A percentile compares a stretch with the other conserved stretches of the same genome.
These are phyloP conservation scores for Manis pentadactyla DNA, from an alignment of 2,797 vertebrate species.

Conservation along the genomic window DNA sequence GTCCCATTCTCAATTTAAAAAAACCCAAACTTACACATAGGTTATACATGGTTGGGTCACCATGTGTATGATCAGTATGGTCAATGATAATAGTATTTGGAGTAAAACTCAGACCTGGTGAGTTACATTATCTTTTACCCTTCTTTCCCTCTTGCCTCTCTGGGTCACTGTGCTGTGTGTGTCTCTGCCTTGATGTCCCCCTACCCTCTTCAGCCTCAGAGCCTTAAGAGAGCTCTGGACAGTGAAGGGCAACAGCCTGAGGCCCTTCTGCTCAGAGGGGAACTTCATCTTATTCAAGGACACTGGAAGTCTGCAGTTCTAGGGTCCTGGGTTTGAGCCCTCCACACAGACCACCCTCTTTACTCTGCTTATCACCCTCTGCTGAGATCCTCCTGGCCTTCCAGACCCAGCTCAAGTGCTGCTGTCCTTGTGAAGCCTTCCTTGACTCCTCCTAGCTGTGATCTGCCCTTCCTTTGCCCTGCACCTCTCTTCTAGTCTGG, in stretches of 20 bases:
- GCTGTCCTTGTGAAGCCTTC: neutral
- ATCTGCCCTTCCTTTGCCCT: neutral
- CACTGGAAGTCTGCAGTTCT: neutral
- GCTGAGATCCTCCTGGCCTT: neutral
- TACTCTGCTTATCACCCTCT: neutral
- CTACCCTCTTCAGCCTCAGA: neutral
- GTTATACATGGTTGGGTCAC: neutral
- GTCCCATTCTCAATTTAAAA: neutral
- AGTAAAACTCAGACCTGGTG: neutral
- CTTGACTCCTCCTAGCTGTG: neutral
- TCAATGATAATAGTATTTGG: constrained; percentile 1
- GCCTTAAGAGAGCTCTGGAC: neutral
- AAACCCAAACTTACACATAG: neutral
- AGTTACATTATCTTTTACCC: neutral
- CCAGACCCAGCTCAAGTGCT: neutral
- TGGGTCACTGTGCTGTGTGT: neutral
- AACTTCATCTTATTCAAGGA: neutral
- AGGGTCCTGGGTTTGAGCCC: neutral
- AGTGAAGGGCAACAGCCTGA: neutral
- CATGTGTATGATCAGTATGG: neutral
- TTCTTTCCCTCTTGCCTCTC: neutral
- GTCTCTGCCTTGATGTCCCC: neutral
- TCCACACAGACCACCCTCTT: rapidly evolving
- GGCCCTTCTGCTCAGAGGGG: neutral
- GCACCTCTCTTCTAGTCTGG: neutral